Evolutionary conservation across 1,140 invertebrate genomes (phyloP), one percentile per base, ranked within the genome.

Genomic region (Pachyrhynchus sulphureomaculatus): DNA sequence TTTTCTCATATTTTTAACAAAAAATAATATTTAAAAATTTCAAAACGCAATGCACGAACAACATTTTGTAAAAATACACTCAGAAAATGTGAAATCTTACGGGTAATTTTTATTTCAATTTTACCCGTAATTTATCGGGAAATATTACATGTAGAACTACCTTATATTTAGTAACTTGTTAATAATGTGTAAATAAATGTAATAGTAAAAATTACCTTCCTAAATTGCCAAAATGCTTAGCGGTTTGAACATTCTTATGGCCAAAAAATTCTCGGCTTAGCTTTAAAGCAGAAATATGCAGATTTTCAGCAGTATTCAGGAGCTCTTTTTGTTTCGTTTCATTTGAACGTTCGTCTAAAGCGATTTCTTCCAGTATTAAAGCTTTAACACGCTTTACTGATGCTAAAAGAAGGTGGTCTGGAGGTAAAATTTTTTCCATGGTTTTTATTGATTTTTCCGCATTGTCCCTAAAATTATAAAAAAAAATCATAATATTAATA

Each of bases 181-280:
- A n/a, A n/a, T n/a, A n/a, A n/a, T n/a, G n/a, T n/a, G n/a, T n/a
- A n/a, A n/a, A n/a, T n/a, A n/a, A n/a, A n/a, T n/a, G n/a, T n/a
- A n/a, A n/a, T n/a, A n/a, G n/a, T 10, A 13, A 26, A 21, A 47
- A 6, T n/a, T 48, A 48, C 59, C 84, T 76, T 41, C 93, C 94
- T 39, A 97, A 80, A 79, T 97, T 96, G 1, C 93, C 93, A 78
- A 95, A 96, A 76, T 96, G 92, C 74, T 96, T 96, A 2, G 93
- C 93, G 4, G 93, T 96, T 79, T 95, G 92, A 8, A 96, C 91
- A 77, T 96, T 96, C 73, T 87, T 86, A 77, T 95, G 92, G 3
- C 93, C 94, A 75, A 96, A 95, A 0, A 88, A 86, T 69, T 86
- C 82, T 73, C 85, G 84, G 1, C 91, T 86, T 53, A 95, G 78